Base-by-base conservation (phyloP, 2,797 vertebrate genomes). In the Podarcis lilfordi region DNA sequence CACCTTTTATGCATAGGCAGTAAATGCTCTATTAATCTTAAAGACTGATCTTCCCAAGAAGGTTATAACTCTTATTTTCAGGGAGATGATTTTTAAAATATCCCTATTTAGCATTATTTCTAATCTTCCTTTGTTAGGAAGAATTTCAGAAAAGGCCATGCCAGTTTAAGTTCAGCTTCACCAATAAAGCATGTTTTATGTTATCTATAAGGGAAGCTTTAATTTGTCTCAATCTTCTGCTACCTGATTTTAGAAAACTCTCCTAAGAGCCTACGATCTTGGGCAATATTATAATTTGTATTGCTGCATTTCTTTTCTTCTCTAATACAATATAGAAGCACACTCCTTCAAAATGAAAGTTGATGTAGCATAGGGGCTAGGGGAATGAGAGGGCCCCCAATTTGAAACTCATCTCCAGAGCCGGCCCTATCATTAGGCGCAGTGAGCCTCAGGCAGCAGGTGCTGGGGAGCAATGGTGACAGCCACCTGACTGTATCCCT, bases 21-120 rank as follows among this genome's bases (percentile, higher is more conserved):
- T 90, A 87, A 95, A 94, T 92, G 89, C 87, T 91, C 91, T 85
- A 93, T 95, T 95, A 95, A 94, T 94, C 89, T 91, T 94, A 84
- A 94, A 92, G 69, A 95, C 91, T 90, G 66, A 88, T 90, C 82
- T 88, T 93, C 91, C 91, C 92, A 92, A 77, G 92, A 93, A 94
- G 86, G 92, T 87, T 90, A 92, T 95, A 95, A 93, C 88, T 94
- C 91, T 94, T 94, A 86, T 91, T 95, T 95, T 91, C 91, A 91
- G 92, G 87, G 92, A 92, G 90, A 86, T 94, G 85, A 86, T 90
- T 92, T 92, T 95, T 74, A 8, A 37, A 40, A 94, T 87, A 88
- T 74, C 0, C 0, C 85, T 79, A 78, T 94, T 82, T 92, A 90
- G 88, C 82, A 86, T 88, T 90, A 82, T 90, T 93, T 93, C 92